These are phyloP conservation scores for Tinea trinotella DNA, from an alignment of 2,888 invertebrate species.

Conservation along the genomic window DNA sequence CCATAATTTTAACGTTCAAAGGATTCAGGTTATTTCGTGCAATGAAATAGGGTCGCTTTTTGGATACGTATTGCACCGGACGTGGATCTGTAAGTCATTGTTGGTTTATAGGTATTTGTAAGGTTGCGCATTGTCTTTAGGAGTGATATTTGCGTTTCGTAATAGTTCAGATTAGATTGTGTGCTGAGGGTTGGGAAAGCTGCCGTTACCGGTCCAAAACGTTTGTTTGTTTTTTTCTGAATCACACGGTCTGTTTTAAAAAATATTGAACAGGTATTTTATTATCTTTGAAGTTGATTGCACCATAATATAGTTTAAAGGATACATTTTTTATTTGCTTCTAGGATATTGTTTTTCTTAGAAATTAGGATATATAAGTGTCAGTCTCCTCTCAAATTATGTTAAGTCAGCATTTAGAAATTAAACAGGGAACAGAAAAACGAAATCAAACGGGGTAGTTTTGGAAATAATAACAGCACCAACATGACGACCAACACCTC, in stretches of 20 bases:
- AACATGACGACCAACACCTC: no score
- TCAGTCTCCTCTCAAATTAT: no score
- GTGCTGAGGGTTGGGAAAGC: conserved; percentile 40
- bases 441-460: no score
- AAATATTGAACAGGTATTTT: conserved; percentile 6
- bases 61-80: conserved; percentile 11
- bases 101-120: conserved; percentile 52
- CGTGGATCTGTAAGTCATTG: conserved; percentile 26
- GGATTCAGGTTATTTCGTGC: background rate
- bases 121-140: conserved; percentile 45
- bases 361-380: no score
- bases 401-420: no score
- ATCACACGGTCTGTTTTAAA: conserved; percentile 10
- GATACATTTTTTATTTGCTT: background rate
- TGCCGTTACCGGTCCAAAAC: conserved; percentile 20
- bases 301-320: background rate
- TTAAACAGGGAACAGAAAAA: no score
- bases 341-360: background rate
- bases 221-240: conserved; percentile 8
- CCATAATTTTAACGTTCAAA: background rate
- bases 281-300: conserved; percentile 4
- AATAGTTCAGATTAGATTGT: conserved; percentile 36
- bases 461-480: no score
- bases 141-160: conserved; percentile 51
- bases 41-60: conserved; percentile 27